Base-by-base conservation (phyloP, 2,888 invertebrate genomes). In the Orchesella flavescens region DNA sequence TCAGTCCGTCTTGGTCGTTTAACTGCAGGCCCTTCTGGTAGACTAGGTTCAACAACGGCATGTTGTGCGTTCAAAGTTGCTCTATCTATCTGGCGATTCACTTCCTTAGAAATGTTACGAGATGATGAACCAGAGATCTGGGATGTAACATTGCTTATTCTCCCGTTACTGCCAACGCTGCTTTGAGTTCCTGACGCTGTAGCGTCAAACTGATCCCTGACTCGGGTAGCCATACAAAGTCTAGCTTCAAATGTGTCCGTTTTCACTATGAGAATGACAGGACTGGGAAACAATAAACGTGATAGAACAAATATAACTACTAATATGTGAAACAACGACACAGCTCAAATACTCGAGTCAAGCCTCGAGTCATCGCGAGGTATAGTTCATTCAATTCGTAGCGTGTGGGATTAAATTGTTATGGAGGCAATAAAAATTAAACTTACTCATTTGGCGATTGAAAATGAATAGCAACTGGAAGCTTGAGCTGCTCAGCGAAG, bases 401-500 rank as follows among this genome's bases (percentile, higher is more conserved):
- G n/a, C n/a, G n/a, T n/a, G n/a, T n/a, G n/a, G 49, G n/a, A 7
- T 12, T 15, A n/a, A 49, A 15, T 15, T 49, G n/a, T n/a, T n/a
- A n/a, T n/a, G n/a, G n/a, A n/a, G n/a, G n/a, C 2, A 63, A 63
- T 43, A 15, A 17, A 59, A 71, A 24, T 63, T 23, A 68, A 13
- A 73, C 84, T 86, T 86, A 88, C 88, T 87, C 83, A 15, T 21
- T 19, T 9, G 79, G 19, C 12, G 23, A 53, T 44, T 86, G 71
- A 53, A 87, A 88, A 57, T 85, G 85, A 0, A 88, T 78, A 5
- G 83, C 44, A 4, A 88, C 17, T 2, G 86, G 83, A 10, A 86
- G 53, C 68, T 87, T 86, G 55, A 87, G 73, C 21, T 84, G 76
- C 46, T 88, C 88, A 0, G 87, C 86, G 71, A 88, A 85, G 0